Evolutionary conservation across 2,888 invertebrate species (phyloP).

Genomic region (Leptinotarsa tumamoca): DNA sequence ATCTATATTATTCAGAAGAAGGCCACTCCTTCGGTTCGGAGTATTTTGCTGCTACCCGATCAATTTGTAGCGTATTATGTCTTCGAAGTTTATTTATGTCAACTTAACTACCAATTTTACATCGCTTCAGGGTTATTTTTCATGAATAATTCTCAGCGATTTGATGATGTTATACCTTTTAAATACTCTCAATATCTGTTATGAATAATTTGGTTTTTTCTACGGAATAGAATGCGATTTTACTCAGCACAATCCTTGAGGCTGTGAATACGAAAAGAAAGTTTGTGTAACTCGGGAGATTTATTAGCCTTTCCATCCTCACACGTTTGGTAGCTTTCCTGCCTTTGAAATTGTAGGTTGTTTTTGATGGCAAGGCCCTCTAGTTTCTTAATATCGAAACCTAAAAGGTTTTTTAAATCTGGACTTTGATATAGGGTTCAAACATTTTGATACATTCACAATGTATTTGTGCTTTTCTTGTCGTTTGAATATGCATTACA

Average conservation of each 20-base stretch:
- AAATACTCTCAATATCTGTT: background rate
- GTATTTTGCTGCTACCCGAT: slow-evolving; percentile 4
- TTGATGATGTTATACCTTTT: background rate
- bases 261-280: background rate
- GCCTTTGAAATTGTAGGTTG: no score
- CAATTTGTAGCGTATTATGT: slow-evolving; percentile 24
- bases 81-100: slow-evolving; percentile 15
- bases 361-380: no score
- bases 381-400: no score
- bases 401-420: no score
- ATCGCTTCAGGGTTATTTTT: slow-evolving; percentile 3
- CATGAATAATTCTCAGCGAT: background rate
- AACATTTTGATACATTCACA: no score
- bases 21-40: slow-evolving; percentile 12
- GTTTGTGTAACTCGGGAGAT: background rate
- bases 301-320: no score
- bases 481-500: no score
- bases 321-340: no score
- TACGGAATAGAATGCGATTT: no score
- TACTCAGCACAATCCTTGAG: background rate
- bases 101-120: slow-evolving; percentile 7
- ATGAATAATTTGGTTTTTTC: no score
- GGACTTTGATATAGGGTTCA: no score
- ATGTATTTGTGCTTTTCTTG: no score
- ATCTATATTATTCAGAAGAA: slow-evolving; percentile 18